Evolutionary conservation across 2,888 invertebrate genomes (phyloP), one percentile per base, ranked within the genome.

Genomic region (Phyllotreta cruciferae): DNA sequence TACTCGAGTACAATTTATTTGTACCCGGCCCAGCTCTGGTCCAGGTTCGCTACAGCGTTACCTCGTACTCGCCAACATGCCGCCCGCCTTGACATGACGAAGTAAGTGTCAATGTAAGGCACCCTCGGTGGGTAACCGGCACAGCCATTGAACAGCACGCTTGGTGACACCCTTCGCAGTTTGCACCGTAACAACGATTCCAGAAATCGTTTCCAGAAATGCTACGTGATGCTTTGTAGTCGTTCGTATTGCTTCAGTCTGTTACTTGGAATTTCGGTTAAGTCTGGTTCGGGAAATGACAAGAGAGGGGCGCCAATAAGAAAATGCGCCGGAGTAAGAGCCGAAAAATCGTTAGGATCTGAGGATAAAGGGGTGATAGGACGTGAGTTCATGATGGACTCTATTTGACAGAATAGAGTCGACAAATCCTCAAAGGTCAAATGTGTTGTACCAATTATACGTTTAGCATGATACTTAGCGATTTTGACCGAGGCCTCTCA

Each of bases 381-480:
- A 9, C 38, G 24, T 1, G 11, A 52, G 14, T 52, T 52, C 13
- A 52, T n/a, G 7, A 52, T 52, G 1, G 38, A 6, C 38, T 38
- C 52, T 37, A 52, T 13, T 24, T 14, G 34, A n/a, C 37, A 52
- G 24, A 42, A 49, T 24, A 61, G 44, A 8, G n/a, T 47, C n/a
- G 7, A 37, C 10, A 47, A 38, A 47, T 61, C 47, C 37, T 37
- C 50, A 50, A 47, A 24, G 39, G 42, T 44, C 34, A 54, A 42
- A 9, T 10, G 34, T 13, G 38, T 39, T 13, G 44, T 41, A 37
- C 13, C 14, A 1, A 38, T 11, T 7, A 37, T 14, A n/a, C n/a
- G 14, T 37, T 56, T 56, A 14, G 54, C 7, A 36, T 60, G 37
- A 42, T 49, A 60, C 42, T 47, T 45, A 55, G 41, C 60, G 56